These are phyloP conservation scores for Stenolophus ochropezus DNA, from an alignment of 2,888 invertebrate genomes.

Conservation along the genomic window DNA sequence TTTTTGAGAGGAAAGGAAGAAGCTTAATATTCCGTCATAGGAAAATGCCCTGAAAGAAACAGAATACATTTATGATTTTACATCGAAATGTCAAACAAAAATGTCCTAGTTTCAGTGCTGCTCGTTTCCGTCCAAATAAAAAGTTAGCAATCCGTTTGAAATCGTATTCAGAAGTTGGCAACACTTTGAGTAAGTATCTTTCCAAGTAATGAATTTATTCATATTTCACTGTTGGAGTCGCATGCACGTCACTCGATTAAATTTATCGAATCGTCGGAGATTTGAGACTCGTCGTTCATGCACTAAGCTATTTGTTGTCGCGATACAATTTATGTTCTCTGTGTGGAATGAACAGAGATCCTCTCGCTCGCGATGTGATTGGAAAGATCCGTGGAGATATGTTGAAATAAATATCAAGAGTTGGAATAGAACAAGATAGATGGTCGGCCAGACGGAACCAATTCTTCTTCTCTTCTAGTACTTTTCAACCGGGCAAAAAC, in stretches of 20 bases:
- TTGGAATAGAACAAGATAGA: slow-evolving; percentile 53
- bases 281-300: slow-evolving; percentile 35
- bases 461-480: slow-evolving; percentile 46
- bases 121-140: background rate
- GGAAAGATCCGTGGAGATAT: slow-evolving; percentile 52
- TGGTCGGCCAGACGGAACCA: slow-evolving; percentile 31
- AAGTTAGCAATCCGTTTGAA: background rate
- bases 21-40: background rate
- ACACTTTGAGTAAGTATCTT: slow-evolving; percentile 8
- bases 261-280: slow-evolving; percentile 38
- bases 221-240: slow-evolving; percentile 15
- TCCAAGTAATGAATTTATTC: slow-evolving; percentile 38
- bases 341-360: slow-evolving; percentile 18
- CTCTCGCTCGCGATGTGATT: slow-evolving; percentile 34
- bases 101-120: background rate
- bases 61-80: background rate
- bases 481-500: slow-evolving; percentile 30
- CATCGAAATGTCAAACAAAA: background rate
- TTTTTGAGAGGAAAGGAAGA: background rate
- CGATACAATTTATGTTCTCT: slow-evolving; percentile 46
- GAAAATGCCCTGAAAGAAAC: background rate
- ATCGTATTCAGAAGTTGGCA: slow-evolving; percentile 12
- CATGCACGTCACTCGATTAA: slow-evolving; percentile 32
- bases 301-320: slow-evolving; percentile 47
- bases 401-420: slow-evolving; percentile 56